Conservation (phyloP, 2,797 vertebrate species). For the Crenichthys baileyi region DNA sequence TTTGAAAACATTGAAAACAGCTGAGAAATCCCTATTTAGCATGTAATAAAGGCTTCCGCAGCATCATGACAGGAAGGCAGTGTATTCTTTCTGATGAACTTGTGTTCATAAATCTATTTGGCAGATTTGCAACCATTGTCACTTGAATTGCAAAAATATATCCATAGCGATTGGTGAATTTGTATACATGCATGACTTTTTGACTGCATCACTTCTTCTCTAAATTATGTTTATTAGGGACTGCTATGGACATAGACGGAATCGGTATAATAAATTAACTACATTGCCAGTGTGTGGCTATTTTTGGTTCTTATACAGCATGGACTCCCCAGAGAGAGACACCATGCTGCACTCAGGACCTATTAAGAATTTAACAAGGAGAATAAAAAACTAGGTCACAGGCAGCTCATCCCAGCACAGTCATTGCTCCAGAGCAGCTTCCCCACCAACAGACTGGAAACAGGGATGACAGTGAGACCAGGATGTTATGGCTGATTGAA, state of each 20-base stretch:
- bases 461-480: conserved; percentile 15
- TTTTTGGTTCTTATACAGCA: conserved; percentile 72
- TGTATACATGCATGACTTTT: too few relatives aligned
- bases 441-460: conserved; percentile 33
- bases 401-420: conserved; percentile 59
- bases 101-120: too few relatives aligned
- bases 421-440: conserved; percentile 34
- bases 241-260: not conserved
- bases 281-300: conserved; percentile 68
- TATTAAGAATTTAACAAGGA: conserved; percentile 83
- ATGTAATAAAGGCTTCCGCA: not conserved
- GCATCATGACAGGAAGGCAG: too few relatives aligned
- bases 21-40: not conserved
- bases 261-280: conserved; percentile 73
- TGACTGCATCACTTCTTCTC: not conserved
- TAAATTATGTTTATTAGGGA: conserved; percentile 5
- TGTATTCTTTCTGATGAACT: too few relatives aligned
- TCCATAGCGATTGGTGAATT: too few relatives aligned
- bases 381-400: conserved; percentile 77
- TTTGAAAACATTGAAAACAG: not conserved
- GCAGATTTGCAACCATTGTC: too few relatives aligned
- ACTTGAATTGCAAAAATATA: too few relatives aligned
- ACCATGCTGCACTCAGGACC: conserved; percentile 74
- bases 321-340: conserved; percentile 65
- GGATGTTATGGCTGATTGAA: conserved; percentile 25